Evolutionary conservation across 1,140 invertebrate species (phyloP), one percentile per base, ranked within the genome.

Genomic region (Camponotus pennsylvanicus): DNA sequence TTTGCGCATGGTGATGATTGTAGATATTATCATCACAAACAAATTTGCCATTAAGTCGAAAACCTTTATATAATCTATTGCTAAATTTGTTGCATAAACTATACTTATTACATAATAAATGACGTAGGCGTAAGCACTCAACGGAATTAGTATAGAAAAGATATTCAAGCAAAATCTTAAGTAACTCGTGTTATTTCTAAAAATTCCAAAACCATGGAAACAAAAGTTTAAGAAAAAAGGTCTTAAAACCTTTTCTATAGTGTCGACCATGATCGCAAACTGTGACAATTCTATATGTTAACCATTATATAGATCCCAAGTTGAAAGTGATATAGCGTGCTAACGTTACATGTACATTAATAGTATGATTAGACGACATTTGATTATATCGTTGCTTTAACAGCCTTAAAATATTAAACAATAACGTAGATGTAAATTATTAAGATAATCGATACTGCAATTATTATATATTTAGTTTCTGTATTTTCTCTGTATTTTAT

Each of bases 401-500:
- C 27, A 18, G 15, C 42, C 9, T 80, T 82, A 82, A 57, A 82
- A 42, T 37, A 42, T 80, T 70, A 80, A 70, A 57, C n/a, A 21
- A 37, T n/a, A 15, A 76, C 5, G 21, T 21, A 21, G 21, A 21
- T 21, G 21, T 21, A 21, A 21, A 2, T 42, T 32, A 5, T 13
- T 55, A 18, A 40, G 9, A 18, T 15, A 77, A 77, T 63, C 40
- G 45, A 77, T 77, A 73, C 49, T 57, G 1, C 18, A 57, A 63
- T 64, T 61, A 61, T 27, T 64, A 21, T 21, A 21, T 21, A 0
- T 21, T 21, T 21, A 21, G 21, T 21, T 21, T 21, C 21, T 21
- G 21, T 21, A 21, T 21, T 21, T 21, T 21, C 21, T 21, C 21
- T 21, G 0, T 21, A 21, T 21, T 21, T 21, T 0, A 21, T 21